Percentiles rank a stretch among this genome's conserved stretches.
Conservation (phyloP, 2,888 invertebrate genomes). For the Miltochrista miniata region DNA sequence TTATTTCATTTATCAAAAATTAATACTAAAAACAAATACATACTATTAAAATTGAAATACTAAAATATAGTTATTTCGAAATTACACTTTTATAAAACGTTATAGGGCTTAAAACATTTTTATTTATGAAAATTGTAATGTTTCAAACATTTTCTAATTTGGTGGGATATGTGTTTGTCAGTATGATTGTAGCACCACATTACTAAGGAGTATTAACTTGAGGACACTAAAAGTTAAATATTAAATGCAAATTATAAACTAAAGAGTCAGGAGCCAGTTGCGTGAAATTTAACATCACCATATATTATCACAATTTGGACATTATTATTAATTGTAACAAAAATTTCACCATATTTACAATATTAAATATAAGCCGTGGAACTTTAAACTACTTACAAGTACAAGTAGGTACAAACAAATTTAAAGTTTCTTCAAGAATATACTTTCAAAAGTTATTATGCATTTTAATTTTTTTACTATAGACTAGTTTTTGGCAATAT, state of each 20-base stretch:
- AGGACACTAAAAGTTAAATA: constrained; percentile 16
- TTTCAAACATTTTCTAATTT: constrained; percentile 20
- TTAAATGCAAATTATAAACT: constrained; percentile 44
- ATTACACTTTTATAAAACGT: neutral
- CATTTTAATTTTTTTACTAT: neutral
- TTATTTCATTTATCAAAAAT: constrained; percentile 11
- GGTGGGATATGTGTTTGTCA: constrained; percentile 28
- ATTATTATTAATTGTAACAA: constrained; percentile 7
- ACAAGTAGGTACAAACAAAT: neutral
- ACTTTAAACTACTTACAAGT: neutral
- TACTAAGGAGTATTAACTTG: constrained; percentile 39
- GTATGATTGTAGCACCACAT: constrained; percentile 40
- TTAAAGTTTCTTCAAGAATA: no score
- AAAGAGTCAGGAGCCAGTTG: constrained; percentile 23
- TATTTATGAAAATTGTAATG: neutral
- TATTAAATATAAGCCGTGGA: no score
- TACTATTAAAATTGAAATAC: no score
- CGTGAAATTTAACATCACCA: constrained; percentile 36
- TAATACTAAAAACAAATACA: constrained; percentile 1
- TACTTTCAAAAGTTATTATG: no score
- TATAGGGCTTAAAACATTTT: no score
- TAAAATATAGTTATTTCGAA: constrained; percentile 2
- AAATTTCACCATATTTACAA: constrained; percentile 22
- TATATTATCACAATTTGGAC: constrained; percentile 19
- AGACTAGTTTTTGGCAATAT: constrained; percentile 9